Conservation (phyloP, 2,113 vertebrate genomes). For the Eurystomus gularis region DNA sequence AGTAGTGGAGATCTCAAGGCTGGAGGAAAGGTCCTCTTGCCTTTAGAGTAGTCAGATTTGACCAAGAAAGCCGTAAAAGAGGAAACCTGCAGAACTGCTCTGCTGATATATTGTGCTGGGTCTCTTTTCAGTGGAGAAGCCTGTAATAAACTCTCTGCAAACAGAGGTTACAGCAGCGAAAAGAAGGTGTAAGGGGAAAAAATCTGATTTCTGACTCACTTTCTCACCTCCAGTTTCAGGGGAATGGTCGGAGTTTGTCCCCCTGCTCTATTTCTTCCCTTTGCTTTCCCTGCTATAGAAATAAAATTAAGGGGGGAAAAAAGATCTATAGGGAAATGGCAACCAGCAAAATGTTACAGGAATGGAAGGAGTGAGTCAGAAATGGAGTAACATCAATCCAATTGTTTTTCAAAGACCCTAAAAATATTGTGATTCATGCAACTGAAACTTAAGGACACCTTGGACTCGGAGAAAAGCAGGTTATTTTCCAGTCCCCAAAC, state of each 20-base stretch:
- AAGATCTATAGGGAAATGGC: background rate
- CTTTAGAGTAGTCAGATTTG: background rate
- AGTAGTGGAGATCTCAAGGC: background rate
- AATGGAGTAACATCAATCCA: background rate
- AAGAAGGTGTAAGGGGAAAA: background rate
- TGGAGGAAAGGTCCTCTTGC: background rate
- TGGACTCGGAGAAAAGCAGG: background rate
- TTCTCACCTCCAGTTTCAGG: background rate
- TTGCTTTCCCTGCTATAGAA: background rate
- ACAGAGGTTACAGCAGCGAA: background rate
- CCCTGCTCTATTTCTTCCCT: background rate
- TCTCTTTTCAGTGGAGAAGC: background rate
- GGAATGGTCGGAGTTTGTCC: background rate
- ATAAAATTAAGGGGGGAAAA: background rate
- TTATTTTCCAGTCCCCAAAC: background rate
- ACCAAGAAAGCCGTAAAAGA: background rate
- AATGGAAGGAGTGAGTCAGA: background rate
- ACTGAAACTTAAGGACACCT: background rate
- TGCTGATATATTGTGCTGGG: fast-evolving
- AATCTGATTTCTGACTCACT: background rate
- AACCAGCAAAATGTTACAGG: background rate
- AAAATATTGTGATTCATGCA: background rate
- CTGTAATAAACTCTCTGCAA: background rate
- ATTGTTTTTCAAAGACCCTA: background rate
- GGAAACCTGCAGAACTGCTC: background rate